These are phyloP conservation scores for Alitta virens DNA, from an alignment of 2,888 invertebrate species.

Conservation along the genomic window DNA sequence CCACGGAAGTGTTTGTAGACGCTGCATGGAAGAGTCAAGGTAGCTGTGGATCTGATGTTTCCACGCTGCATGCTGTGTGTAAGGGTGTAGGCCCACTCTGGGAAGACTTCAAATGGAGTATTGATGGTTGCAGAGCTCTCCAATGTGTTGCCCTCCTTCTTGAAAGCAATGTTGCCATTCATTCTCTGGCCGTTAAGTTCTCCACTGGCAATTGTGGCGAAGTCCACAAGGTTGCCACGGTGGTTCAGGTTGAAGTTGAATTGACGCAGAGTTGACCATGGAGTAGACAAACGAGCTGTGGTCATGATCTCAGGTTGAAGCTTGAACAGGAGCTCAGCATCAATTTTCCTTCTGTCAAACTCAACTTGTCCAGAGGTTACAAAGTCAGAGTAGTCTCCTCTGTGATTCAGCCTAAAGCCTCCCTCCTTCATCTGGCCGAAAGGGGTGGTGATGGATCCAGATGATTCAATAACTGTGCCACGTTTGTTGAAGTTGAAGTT, in stretches of 20 bases:
- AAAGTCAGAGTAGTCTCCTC: not conserved
- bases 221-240: slow-evolving; percentile 18
- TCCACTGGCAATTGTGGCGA: slow-evolving; percentile 10
- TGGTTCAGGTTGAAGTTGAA: slow-evolving; percentile 12
- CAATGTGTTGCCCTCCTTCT: not conserved
- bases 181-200: not conserved
- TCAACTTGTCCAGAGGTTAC: not conserved
- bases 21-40: not conserved
- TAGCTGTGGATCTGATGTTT: not conserved
- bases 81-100: not conserved
- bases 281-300: not conserved
- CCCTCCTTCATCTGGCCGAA: not conserved
- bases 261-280: not conserved
- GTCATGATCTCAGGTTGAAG: not conserved
- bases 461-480: not conserved
- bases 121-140: not conserved
- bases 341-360: not conserved
- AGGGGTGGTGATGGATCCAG: not conserved
- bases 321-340: not conserved
- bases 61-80: not conserved
- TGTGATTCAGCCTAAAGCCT: not conserved
- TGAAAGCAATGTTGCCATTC: not conserved
- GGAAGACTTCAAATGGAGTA: not conserved
- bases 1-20: not conserved
- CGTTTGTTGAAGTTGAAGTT: not conserved